Evolutionary conservation across 2,113 vertebrate species (phyloP), one percentile per base, ranked within the genome.

Genomic region (Onychostruthus taczanowskii): DNA sequence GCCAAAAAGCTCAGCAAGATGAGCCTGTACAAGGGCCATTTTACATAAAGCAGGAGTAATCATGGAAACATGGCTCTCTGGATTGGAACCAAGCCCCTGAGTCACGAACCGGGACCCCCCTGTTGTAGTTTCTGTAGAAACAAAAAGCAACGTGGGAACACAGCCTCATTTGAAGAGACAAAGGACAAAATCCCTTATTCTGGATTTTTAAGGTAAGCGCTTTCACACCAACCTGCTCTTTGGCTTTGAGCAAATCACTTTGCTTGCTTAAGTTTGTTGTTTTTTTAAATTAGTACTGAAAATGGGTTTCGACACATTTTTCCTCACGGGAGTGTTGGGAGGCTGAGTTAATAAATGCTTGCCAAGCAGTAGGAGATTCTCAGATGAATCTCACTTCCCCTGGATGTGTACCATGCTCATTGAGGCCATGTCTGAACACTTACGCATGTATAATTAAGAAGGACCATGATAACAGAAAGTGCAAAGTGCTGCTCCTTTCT

Each of bases 221-320:
- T 95, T 92, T 95, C 87, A 94, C 85, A 95, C 27, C 82, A 90
- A 93, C 85, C 79, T 94, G 75, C 75, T 91, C 55, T 89, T 90
- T 95, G 68, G 83, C 95, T 96, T 90, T 95, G 82, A 96, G 92
- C 39, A 94, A 96, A 94, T 96, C 82, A 35, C 47, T 92, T 86
- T 46, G 4, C 94, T 96, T 95, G 75, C 92, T 90, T 95, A 75
- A 91, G 90, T 90, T 87, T 94, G 68, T 88, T 95, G 39, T 92
- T 82, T 95, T 93, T 93, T 76, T 44, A 72, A 95, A 96, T 94
- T 95, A 91, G 84, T 70, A 63, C 94, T 9, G 47, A 96, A 97
- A 97, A 95, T 90, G 90, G 82, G 92, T 97, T 97, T 97, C 85
- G 13, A 96, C 92, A 94, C 37, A 92, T 94, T 97, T 96, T 97